These are phyloP conservation scores for Helicolenus hilgendorfi DNA, from an alignment of 2,797 vertebrate genomes.

Conservation along the genomic window DNA sequence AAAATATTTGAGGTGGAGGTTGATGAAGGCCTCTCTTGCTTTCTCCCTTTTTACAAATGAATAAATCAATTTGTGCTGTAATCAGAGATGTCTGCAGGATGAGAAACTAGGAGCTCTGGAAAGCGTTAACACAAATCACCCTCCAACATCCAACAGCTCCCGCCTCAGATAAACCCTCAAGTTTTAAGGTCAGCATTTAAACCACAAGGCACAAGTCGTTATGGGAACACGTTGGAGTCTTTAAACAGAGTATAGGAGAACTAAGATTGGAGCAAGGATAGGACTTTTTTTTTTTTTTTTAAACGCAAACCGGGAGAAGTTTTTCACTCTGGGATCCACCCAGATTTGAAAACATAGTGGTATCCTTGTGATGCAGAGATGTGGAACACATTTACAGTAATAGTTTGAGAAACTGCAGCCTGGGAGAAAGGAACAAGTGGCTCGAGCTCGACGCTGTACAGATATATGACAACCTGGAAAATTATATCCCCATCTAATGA, in stretches of 20 bases:
- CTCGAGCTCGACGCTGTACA: neutral
- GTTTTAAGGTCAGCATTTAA: constrained; percentile 10
- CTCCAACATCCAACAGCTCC: neutral
- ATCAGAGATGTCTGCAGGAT: constrained; percentile 21
- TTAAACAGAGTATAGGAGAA: neutral
- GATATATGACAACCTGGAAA: neutral
- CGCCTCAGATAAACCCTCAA: neutral
- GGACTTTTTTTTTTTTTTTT: neutral
- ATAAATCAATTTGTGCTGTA: constrained; percentile 44
- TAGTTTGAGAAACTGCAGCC: neutral
- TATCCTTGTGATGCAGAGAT: neutral
- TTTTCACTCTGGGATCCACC: neutral
- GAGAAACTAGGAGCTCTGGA: neutral
- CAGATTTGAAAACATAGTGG: neutral
- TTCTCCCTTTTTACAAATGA: constrained; percentile 13
- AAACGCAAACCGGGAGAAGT: neutral
- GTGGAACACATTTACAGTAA: neutral
- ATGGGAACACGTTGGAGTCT: neutral
- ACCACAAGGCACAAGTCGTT: neutral
- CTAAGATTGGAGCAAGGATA: neutral
- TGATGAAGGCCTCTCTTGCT: constrained; percentile 6
- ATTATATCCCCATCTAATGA: neutral
- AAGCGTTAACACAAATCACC: constrained; percentile 38
- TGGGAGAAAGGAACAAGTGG: neutral
- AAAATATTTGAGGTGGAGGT: constrained; percentile 20